These are phyloP conservation scores for Microcebus griseorufus DNA, from an alignment of 2,113 vertebrate species.

Conservation along the genomic window DNA sequence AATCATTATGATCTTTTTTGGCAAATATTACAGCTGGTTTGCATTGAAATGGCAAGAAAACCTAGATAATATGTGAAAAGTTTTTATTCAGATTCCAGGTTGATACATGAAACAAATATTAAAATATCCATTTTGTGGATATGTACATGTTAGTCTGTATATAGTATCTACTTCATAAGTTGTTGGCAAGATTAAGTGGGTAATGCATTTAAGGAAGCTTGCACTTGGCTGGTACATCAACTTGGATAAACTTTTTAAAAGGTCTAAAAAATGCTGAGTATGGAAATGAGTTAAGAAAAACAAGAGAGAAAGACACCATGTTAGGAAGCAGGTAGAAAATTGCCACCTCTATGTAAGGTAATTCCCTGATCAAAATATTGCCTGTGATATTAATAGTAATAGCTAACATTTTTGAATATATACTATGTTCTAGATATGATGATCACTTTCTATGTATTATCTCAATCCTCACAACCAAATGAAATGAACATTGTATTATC, in stretches of 20 bases:
- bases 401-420: background rate
- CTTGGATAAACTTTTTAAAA: background rate
- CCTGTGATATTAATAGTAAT: background rate
- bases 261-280: background rate
- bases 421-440: background rate
- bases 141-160: background rate
- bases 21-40: background rate
- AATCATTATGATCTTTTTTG: slow-evolving; percentile 12
- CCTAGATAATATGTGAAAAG: background rate
- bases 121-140: background rate
- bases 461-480: background rate
- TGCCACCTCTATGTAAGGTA: background rate
- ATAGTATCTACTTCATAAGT: background rate
- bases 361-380: background rate
- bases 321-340: background rate
- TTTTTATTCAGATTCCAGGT: background rate
- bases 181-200: background rate
- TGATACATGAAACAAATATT: background rate
- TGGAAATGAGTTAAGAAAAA: background rate
- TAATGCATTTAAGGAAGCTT: background rate
- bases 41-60: background rate
- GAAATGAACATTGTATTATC: background rate
- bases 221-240: background rate
- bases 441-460: background rate
- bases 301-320: background rate